phyloP scores from a whole-genome alignment of 2,113 vertebrate species.

The Gallinago paraguaiae region DNA sequence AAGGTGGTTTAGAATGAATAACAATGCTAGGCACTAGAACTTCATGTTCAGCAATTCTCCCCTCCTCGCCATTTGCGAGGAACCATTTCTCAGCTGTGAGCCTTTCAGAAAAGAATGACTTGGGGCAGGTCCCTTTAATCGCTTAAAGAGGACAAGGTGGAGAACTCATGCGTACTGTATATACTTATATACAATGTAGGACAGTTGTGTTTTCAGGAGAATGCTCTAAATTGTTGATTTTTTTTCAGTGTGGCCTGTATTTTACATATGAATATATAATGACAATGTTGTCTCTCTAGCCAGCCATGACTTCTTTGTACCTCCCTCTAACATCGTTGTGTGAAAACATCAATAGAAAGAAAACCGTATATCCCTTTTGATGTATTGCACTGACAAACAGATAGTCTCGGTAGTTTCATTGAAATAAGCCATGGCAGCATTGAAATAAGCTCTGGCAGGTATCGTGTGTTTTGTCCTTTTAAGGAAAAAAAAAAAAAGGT shows the following conservation, averaged over 20 bases:
- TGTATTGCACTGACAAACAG: background rate
- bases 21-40: background rate
- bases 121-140: background rate
- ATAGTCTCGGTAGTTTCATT: background rate
- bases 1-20: background rate
- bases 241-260: background rate
- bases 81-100: background rate
- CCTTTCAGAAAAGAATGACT: background rate
- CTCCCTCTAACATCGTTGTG: background rate
- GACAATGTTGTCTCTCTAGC: accelerated
- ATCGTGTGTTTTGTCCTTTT: background rate
- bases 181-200: background rate
- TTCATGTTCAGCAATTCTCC: background rate
- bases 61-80: background rate
- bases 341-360: background rate
- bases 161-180: background rate
- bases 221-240: background rate
- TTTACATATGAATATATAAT: background rate
- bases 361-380: background rate
- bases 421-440: background rate
- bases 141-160: background rate
- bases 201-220: background rate
- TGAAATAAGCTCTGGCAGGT: background rate
- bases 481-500: background rate
- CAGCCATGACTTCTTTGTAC: background rate